A percentile compares a stretch with the other conserved stretches of the same genome.
Conservation (phyloP, 1,140 invertebrate species). For the Eupeodes corollae region DNA sequence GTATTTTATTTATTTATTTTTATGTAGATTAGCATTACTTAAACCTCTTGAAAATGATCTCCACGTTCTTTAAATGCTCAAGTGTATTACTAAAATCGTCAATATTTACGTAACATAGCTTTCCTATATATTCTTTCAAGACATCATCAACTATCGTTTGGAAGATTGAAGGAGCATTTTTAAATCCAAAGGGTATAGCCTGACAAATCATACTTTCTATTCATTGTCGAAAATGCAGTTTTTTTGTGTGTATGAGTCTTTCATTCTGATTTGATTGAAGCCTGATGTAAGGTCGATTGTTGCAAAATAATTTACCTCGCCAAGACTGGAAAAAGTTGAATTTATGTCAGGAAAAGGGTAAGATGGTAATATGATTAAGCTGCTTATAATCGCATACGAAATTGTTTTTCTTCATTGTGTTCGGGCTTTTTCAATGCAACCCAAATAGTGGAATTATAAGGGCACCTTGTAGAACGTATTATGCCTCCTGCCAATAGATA, state of each 20-base stretch:
- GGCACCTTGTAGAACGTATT: no score
- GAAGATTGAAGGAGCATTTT: conserved; percentile 38
- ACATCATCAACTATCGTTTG: conserved; percentile 35
- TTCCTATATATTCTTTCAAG: conserved; percentile 23
- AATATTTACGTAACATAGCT: conserved; percentile 31
- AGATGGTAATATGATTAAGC: no score
- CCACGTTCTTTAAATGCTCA: background rate
- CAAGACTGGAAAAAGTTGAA: no score
- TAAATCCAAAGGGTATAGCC: conserved; percentile 37
- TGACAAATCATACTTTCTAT: conserved; percentile 34
- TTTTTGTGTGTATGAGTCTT: conserved; percentile 28
- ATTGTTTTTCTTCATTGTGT: no score
- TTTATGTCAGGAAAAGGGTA: no score
- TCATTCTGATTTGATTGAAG: background rate
- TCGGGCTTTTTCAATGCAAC: no score
- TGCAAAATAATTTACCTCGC: no score
- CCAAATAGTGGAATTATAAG: no score
- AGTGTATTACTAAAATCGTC: conserved; percentile 32
- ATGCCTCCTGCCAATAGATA: no score
- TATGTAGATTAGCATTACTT: background rate
- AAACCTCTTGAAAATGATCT: background rate
- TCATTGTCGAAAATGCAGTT: conserved; percentile 38
- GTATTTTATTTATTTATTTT: conserved; percentile 9
- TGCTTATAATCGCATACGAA: no score
- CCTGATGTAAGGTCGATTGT: conserved; percentile 1